Evolutionary conservation across 2,888 invertebrate genomes (phyloP), one percentile per base, ranked within the genome.

Genomic region (Athalia cordata): DNA sequence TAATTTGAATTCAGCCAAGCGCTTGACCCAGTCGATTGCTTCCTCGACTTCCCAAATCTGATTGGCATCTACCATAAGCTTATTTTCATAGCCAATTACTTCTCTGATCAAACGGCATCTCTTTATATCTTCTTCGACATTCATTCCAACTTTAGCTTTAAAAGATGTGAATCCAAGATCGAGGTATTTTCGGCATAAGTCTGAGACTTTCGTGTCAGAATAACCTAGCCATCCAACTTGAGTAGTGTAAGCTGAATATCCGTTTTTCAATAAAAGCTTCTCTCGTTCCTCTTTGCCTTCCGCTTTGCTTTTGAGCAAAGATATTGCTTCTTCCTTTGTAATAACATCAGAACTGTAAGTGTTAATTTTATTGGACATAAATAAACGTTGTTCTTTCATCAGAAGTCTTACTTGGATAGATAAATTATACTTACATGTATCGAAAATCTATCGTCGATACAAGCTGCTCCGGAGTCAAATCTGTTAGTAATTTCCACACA

Each of bases 201-300:
- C 89, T 79, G 92, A 91, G 4, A 97, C 94, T 84, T 94, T 93
- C 76, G 95, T 95, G 85, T 97, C 95, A 49, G 93, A 93, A 89
- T 97, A 98, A 0, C 97, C 97, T 81, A 98, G 87, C 98, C 97
- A 98, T 61, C 97, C 96, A 81, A 94, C 94, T 93, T 95, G 96
- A 0, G 97, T 98, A 0, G 97, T 97, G 87, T 98, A 95, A 0
- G 96, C 95, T 0, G 97, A 97, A 87, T 96, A 96, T 11, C 98
- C 98, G 29, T 92, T 92, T 68, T 92, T 89, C 75, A 91, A 83
- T 78, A 97, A 89, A 79, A 92, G 91, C 77, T 93, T 89, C 84
- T 96, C 93, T 85, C 97, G 91, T 11, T 93, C 90, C 1, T 92
- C 90, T 89, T 94, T 95, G 0, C 93, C 93, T 0, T 85, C 82